Conservation (phyloP, 2,113 vertebrate genomes). For the Gopherus evgoodei region DNA sequence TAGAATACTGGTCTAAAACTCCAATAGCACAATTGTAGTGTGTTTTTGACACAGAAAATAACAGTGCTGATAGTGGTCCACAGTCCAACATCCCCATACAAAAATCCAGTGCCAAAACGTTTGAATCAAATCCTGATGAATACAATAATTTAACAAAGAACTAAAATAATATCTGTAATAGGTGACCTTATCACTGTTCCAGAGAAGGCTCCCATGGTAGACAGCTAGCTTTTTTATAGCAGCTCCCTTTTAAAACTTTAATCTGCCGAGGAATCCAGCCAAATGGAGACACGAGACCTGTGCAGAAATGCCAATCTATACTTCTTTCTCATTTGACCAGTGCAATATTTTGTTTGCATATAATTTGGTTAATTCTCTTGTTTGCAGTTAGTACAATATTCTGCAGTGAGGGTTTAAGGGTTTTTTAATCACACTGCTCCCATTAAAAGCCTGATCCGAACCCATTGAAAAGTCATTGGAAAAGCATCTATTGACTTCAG, state of each 20-base stretch:
- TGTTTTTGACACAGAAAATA: slow-evolving; percentile 11
- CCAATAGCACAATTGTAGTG: neutral
- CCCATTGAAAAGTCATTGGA: neutral
- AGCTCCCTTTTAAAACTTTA: neutral
- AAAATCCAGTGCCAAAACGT: neutral
- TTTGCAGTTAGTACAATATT: neutral
- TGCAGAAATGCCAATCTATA: neutral
- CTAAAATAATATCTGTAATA: slow-evolving; percentile 29
- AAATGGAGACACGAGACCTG: neutral
- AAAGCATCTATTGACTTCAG: slow-evolving; percentile 51
- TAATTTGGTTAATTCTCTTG: slow-evolving; percentile 16
- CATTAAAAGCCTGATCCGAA: neutral
- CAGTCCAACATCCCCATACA: neutral
- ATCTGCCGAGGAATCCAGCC: neutral
- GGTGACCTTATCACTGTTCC: neutral
- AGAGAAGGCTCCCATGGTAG: neutral
- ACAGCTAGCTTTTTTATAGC: neutral
- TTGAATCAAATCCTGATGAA: slow-evolving; percentile 22
- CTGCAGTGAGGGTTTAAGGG: neutral
- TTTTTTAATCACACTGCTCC: slow-evolving; percentile 17
- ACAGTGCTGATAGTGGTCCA: slow-evolving; percentile 4
- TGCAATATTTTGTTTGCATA: slow-evolving; percentile 30
- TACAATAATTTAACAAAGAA: slow-evolving; percentile 28
- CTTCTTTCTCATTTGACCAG: slow-evolving; percentile 1
- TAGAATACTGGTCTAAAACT: neutral